Percentiles rank a stretch among this genome's conserved stretches.
Evolutionary conservation across 2,888 invertebrate species (phyloP).

Genomic region (Acrobasis repandana): DNA sequence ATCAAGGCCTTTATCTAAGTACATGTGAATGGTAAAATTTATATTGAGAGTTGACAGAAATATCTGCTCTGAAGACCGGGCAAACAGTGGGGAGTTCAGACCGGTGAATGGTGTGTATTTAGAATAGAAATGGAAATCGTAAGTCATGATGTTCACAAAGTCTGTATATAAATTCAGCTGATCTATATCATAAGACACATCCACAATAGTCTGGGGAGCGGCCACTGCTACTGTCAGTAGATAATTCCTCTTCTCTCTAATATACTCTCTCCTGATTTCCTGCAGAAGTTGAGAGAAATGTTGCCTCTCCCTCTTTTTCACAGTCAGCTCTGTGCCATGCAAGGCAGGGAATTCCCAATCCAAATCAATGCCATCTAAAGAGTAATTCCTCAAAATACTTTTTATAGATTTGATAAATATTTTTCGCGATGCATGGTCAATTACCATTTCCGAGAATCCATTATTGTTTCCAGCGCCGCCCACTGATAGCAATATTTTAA

Average conservation of each 20-base stretch:
- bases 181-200: conserved; percentile 89
- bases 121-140: conserved; percentile 93
- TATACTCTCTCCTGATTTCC: conserved; percentile 87
- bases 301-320: conserved; percentile 80
- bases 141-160: conserved; percentile 95
- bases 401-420: conserved; percentile 82
- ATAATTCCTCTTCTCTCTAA: conserved; percentile 81
- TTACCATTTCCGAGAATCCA: conserved; percentile 89
- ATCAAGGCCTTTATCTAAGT: conserved; percentile 89
- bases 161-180: conserved; percentile 92
- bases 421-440: conserved; percentile 87
- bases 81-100: conserved; percentile 91
- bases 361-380: conserved; percentile 88
- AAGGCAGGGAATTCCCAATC: conserved; percentile 95
- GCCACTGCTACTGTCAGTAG: conserved; percentile 90
- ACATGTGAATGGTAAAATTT: conserved; percentile 91
- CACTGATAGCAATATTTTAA: conserved; percentile 91
- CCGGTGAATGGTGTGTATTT: conserved; percentile 91
- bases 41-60: conserved; percentile 89
- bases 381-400: conserved; percentile 74
- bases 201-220: conserved; percentile 89
- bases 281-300: conserved; percentile 89
- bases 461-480: conserved; percentile 84
- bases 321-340: conserved; percentile 34
- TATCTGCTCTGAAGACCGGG: conserved; percentile 82